Conservation (phyloP, 2,113 vertebrate species). For the Chamaetylas fuelleborni region DNA sequence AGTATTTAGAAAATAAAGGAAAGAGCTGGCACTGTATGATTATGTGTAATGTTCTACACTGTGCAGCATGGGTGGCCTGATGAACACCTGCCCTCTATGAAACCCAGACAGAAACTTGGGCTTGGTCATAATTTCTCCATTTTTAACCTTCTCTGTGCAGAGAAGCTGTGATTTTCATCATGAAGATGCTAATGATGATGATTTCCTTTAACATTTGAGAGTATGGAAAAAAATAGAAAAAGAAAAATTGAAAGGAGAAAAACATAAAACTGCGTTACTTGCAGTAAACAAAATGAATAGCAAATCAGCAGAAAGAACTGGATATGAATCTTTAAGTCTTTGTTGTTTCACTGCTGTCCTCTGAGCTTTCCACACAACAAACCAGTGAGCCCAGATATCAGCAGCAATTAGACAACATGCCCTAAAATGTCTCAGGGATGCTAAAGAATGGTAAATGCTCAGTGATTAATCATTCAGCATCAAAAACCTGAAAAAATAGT, state of each 20-base stretch:
- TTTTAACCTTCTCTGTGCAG: background rate
- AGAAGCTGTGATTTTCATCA: background rate
- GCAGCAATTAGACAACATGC: background rate
- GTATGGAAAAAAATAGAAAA: background rate
- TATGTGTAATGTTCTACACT: slow-evolving; percentile 62
- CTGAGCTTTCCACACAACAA: background rate
- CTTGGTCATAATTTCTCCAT: background rate
- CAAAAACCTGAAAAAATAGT: background rate
- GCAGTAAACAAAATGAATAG: background rate
- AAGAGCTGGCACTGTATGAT: slow-evolving; percentile 49
- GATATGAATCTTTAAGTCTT: background rate
- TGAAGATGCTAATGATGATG: background rate
- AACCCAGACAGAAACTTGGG: slow-evolving; percentile 8
- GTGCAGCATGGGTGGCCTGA: slow-evolving; percentile 32
- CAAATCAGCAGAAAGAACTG: background rate
- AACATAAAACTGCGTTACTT: background rate
- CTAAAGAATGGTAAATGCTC: background rate
- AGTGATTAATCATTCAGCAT: background rate
- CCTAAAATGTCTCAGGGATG: background rate
- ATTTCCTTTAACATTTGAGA: background rate
- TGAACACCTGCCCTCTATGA: background rate
- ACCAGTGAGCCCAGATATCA: background rate
- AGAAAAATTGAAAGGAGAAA: background rate
- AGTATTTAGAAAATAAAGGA: slow-evolving; percentile 78
- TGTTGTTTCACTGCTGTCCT: background rate